Base-by-base conservation (phyloP, 2,113 vertebrate genomes). In the Salvelinus sp. region DNA sequence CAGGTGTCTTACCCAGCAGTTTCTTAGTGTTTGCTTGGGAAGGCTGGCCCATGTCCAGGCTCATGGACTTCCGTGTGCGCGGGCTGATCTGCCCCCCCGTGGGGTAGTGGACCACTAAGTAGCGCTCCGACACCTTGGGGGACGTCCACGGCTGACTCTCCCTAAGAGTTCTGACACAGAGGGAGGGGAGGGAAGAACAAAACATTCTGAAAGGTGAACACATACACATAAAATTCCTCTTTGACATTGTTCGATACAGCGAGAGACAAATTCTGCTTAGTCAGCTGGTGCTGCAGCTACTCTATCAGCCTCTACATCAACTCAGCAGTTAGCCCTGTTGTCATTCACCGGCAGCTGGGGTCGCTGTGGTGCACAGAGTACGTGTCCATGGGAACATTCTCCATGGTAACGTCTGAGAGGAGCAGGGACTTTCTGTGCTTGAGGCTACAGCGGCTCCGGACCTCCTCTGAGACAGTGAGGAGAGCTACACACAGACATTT, bases 1-100 rank as follows among this genome's bases (percentile, higher is more conserved):
- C 6, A 30, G 20, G 33, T 23, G 18, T 28, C 91, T 90, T 88
- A 97, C 96, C 96, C 79, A 97, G 90, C 57, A 96, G 90, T 79
- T 96, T 97, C 91, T 96, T 97, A 71, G 95, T 95, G 91, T 95
- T 96, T 44, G 94, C 95, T 88, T 96, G 96, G 48, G 95, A 97
- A 73, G 96, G 95, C 87, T 97, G 96, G 48, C 96, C 96, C 96
- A 97, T 96, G 83, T 97, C 96, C 88, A 97, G 81, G 33, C 96
- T 97, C 96, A 97, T 97, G 82, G 96, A 97, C 83, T 97, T 97
- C 72, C 96, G 93, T n/a, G 95, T 95, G 63, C 95, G 93, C 74
- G 95, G 95, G 84, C 96, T 97, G 81, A 94, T 95, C 85, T 97
- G 96, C 62, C 95, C 95, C 73, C 93, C 93, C 0, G 94, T 87